Evolutionary conservation across 2,888 invertebrate species (phyloP).

Genomic region (Arctia plantaginis): DNA sequence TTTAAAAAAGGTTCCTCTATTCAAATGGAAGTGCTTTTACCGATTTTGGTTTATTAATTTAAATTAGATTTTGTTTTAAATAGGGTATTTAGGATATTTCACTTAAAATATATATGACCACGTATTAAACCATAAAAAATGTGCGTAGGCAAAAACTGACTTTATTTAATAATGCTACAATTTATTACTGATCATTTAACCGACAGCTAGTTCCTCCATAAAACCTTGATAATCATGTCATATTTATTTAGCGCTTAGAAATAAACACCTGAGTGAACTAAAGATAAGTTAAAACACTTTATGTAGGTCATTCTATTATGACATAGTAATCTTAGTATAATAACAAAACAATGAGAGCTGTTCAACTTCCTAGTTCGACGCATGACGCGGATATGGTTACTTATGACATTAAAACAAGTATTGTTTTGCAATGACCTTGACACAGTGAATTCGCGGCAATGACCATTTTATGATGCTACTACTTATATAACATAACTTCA

Average conservation of each 20-base stretch:
- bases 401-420: conserved; percentile 7
- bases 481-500: conserved; percentile 9
- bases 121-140: background rate
- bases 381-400: conserved; percentile 1
- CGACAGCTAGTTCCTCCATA: background rate
- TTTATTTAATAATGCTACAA: background rate
- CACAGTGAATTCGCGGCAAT: conserved; percentile 43
- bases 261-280: background rate
- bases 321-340: background rate
- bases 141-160: background rate
- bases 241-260: background rate
- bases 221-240: background rate
- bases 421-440: conserved; percentile 33
- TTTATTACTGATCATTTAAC: background rate
- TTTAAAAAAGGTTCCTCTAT: no score
- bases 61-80: background rate
- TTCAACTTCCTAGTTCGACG: conserved; percentile 8
- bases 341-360: background rate
- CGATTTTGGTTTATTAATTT: no score
- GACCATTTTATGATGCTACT: conserved; percentile 31
- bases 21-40: no score
- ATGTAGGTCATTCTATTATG: background rate
- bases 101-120: background rate
- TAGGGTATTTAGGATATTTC: background rate
- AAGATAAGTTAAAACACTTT: background rate